Base-by-base conservation (phyloP, 2,888 invertebrate genomes). In the Holacanthella duospinosa region DNA sequence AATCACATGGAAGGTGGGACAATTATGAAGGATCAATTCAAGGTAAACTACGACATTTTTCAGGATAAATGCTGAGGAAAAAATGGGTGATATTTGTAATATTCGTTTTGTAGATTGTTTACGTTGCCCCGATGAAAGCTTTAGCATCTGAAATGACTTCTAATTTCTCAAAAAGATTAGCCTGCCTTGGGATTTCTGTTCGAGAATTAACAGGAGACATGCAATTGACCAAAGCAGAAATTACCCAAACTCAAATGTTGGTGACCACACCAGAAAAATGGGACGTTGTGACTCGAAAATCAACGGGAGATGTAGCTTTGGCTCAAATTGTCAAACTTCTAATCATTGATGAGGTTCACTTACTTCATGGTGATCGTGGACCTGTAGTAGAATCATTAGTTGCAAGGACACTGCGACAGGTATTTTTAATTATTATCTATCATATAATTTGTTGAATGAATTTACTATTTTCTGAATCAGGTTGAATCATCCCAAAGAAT, bases 111-210 rank as follows among this genome's bases (percentile, higher is more conserved):
- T 75, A 91, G 87, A 93, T 99, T 73, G 89, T 99, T 59, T 99
- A 99, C 78, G 90, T 99, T 71, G 97, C 97, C 0, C 99, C 99
- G 1, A 99, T 99, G 99, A 99, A 99, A 80, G 99, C 99, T 0
- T 78, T 99, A 48, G 99, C 99, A 0, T 87, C 96, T 0, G 99
- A 99, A 82, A 99, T 99, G 95, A 93, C 96, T 0, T 83, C 85
- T 0, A 97, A 90, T 77, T 99, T 99, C 78, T 85, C 87, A 2
- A 86, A 86, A 73, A 84, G 91, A 59, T 80, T 99, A 1, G 81
- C 83, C 44, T 82, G 86, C 0, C 79, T 89, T 1, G 93, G 94
- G 4, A 85, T 99, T 28, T 75, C 80, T 0, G 97, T 99, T 0
- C 82, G 87, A 60, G 99, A 99, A 77, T 79, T 96, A 69, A 99